A percentile compares a stretch with the other conserved stretches of the same genome.
Conservation (phyloP, 1,140 invertebrate species). For the Caenorhabditis tropicalis region DNA sequence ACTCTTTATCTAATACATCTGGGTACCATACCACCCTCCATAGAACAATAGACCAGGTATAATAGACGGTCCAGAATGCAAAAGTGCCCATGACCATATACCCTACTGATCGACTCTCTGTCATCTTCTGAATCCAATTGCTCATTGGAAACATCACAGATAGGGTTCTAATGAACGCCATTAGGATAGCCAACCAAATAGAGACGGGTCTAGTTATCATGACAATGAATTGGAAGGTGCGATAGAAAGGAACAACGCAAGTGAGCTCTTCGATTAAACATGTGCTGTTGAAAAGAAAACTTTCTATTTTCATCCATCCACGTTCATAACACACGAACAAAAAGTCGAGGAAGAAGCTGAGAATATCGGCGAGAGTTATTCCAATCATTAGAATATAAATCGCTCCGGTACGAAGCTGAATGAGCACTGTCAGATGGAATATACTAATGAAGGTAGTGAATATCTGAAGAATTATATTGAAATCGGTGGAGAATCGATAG, state of each 20-base stretch:
- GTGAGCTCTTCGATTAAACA: too few species aligned
- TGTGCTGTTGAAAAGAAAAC: too few species aligned
- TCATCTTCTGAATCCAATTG: not conserved
- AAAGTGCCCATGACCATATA: not conserved
- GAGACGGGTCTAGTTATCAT: not conserved
- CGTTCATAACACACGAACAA: too few species aligned
- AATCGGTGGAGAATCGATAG: too few species aligned
- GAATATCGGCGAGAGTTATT: not conserved
- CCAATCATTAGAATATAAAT: not conserved
- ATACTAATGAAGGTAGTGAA: too few species aligned
- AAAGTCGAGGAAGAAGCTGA: not conserved
- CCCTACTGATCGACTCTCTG: not conserved
- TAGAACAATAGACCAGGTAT: not conserved
- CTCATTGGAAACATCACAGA: not conserved
- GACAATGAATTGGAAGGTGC: too few species aligned
- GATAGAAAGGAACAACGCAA: too few species aligned
- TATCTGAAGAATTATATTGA: too few species aligned
- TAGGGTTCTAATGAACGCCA: not conserved
- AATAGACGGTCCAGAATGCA: not conserved
- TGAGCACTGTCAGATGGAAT: too few species aligned
- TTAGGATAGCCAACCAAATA: not conserved
- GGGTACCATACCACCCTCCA: not conserved
- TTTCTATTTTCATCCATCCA: too few species aligned
- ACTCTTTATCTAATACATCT: not conserved
- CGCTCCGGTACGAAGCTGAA: too few species aligned